Conservation (phyloP, 2,888 invertebrate genomes). For the Cerastis rubricosa region DNA sequence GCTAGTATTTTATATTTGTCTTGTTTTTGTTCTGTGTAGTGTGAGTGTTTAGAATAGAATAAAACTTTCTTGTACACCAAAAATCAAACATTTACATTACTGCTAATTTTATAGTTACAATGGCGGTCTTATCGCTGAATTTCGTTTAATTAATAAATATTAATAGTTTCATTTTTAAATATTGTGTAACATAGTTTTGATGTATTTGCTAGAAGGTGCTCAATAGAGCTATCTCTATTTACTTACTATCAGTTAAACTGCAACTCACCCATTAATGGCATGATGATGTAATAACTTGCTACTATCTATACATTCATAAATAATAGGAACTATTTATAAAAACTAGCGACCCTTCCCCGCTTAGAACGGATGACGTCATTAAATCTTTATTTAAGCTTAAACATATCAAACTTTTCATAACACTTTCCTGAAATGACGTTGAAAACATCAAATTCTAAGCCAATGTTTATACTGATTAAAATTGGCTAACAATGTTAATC, state of each 20-base stretch:
- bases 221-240: constrained; percentile 27
- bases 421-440: not conserved
- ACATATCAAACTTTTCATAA: not conserved
- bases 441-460: not conserved
- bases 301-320: constrained; percentile 37
- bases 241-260: constrained; percentile 17
- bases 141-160: too few species aligned
- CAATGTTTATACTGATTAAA: not conserved
- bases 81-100: too few species aligned
- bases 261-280: constrained; percentile 31
- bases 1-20: not conserved
- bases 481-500: too few species aligned
- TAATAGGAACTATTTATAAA: not conserved
- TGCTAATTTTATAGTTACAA: too few species aligned
- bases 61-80: too few species aligned
- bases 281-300: constrained; percentile 22
- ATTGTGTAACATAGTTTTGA: not conserved
- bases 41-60: too few species aligned
- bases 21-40: not conserved
- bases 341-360: not conserved
- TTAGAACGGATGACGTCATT: not conserved
- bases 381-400: not conserved
- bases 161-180: not conserved
- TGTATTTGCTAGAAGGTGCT: constrained; percentile 1
- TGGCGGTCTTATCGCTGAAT: too few species aligned